Conservation (phyloP, 2,888 invertebrate species). For the Syrista parreyssii region DNA sequence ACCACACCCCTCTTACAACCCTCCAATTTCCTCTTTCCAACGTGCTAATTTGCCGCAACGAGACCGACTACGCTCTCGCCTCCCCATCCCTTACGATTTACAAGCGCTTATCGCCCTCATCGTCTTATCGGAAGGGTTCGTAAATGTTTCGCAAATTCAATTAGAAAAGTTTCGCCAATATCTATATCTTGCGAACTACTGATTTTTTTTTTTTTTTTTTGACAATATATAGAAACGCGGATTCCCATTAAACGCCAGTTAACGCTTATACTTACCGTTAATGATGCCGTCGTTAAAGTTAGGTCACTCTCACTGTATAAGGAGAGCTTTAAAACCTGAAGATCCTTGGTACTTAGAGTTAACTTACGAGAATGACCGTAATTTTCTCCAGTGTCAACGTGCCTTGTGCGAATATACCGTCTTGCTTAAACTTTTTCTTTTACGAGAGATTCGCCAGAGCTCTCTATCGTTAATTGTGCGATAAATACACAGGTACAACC, state of each 20-base stretch:
- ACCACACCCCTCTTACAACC: background rate
- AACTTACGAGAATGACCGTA: background rate
- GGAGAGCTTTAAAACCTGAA: background rate
- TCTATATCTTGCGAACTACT: background rate
- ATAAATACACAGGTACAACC: background rate
- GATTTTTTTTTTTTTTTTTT: too few relatives aligned
- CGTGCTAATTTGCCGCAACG: conserved; percentile 29
- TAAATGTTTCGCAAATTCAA: conserved; percentile 3
- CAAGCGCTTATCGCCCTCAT: conserved; percentile 12
- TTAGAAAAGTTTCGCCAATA: background rate
- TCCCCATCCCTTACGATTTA: background rate
- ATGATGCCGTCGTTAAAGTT: background rate
- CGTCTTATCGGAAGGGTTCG: conserved; percentile 19
- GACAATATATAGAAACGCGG: background rate
- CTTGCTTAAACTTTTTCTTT: background rate
- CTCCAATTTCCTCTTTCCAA: conserved; percentile 10
- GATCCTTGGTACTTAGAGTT: background rate
- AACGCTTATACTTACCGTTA: background rate
- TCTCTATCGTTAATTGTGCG: background rate
- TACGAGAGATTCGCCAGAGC: background rate
- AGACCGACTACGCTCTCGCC: conserved; percentile 5
- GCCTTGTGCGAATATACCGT: background rate
- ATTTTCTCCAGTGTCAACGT: background rate
- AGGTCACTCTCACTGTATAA: background rate
- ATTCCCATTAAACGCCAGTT: background rate